Evolutionary conservation across 2,113 vertebrate species (phyloP).

Genomic region (Ochotona curzoniae): DNA sequence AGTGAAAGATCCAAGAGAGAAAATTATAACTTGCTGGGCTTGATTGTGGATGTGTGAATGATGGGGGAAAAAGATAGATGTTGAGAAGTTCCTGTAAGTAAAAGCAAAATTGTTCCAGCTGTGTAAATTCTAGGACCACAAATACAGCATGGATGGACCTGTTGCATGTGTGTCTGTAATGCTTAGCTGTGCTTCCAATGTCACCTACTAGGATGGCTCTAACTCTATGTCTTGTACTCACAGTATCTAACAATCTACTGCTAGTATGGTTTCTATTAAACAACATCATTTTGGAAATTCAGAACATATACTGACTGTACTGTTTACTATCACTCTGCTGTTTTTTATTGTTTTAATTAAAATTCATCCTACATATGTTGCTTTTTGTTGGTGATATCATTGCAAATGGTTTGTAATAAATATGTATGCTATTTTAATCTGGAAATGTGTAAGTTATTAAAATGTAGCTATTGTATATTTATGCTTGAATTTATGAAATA

Average conservation of each 20-base stretch:
- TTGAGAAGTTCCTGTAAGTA: conserved; percentile 47
- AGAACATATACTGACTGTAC: background rate
- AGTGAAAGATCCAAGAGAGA: background rate
- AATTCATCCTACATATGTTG: background rate
- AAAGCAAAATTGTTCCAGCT: background rate
- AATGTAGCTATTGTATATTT: background rate
- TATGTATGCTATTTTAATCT: background rate
- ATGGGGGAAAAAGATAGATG: background rate
- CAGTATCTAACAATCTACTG: background rate
- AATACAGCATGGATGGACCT: background rate
- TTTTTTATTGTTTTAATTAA: conserved; percentile 23
- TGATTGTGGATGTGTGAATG: background rate
- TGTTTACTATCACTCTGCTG: background rate
- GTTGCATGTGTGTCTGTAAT: background rate
- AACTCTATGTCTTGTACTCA: background rate
- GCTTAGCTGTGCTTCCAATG: background rate
- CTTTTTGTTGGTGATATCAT: background rate
- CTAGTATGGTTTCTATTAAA: background rate
- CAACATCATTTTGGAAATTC: background rate
- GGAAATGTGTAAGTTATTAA: background rate
- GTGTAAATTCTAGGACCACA: background rate
- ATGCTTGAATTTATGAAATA: background rate
- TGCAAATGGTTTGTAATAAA: background rate
- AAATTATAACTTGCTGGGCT: background rate
- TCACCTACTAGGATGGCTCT: background rate